Conservation (phyloP, 2,113 vertebrate species). For the Gymnobelideus leadbeateri region DNA sequence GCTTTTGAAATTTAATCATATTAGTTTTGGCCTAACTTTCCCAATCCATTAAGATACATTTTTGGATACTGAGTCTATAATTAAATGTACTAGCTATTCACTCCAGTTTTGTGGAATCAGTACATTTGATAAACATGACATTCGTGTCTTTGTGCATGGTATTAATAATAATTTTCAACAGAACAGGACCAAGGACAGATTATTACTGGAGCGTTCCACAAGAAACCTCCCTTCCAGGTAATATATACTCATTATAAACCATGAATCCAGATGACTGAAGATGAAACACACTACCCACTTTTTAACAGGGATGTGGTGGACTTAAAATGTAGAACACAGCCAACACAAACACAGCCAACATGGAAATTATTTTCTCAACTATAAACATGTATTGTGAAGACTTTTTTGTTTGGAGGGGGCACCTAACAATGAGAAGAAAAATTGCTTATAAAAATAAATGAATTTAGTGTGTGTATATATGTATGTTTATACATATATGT, state of each 20-base stretch:
- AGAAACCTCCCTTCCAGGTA: not conserved
- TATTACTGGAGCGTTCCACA: not conserved
- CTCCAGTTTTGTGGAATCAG: too few relatives aligned
- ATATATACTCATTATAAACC: not conserved
- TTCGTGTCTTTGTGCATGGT: too few relatives aligned
- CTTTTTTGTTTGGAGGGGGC: not conserved
- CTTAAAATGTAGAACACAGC: not conserved
- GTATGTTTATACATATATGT: too few relatives aligned
- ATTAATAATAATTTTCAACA: too few relatives aligned
- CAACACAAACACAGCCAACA: not conserved
- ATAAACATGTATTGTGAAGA: not conserved
- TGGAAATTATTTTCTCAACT: not conserved
- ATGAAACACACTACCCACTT: not conserved
- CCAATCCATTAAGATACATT: not conserved
- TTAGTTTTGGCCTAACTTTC: not conserved
- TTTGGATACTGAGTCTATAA: too few relatives aligned
- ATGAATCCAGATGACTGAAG: not conserved
- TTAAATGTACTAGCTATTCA: too few relatives aligned
- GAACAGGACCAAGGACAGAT: not conserved
- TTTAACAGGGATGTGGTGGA: not conserved
- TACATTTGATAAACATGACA: too few relatives aligned
- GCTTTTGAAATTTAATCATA: not conserved
- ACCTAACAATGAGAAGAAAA: not conserved
- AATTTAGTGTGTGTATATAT: not conserved
- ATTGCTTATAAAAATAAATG: not conserved